Evolutionary conservation across 2,888 invertebrate genomes (phyloP).

Genomic region (Neuroscelio doddi): DNA sequence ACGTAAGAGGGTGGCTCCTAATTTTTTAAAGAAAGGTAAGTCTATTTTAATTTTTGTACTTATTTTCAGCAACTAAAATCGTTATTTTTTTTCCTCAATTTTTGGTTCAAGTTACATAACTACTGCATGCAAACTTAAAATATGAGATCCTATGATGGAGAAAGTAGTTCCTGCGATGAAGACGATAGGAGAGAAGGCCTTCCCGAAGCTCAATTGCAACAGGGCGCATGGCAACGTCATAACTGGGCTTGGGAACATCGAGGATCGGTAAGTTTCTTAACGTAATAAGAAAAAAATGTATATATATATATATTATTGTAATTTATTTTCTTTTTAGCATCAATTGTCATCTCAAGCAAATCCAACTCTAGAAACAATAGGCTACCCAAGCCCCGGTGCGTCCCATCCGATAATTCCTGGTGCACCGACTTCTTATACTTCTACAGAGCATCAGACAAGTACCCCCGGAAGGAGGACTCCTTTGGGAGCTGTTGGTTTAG

Average conservation of each 20-base stretch:
- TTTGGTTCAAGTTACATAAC: too few species aligned
- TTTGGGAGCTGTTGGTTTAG: conserved; percentile 86
- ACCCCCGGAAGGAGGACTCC: conserved; percentile 82
- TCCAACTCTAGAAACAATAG: conserved; percentile 59
- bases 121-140: conserved; percentile 3
- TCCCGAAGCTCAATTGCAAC: conserved; percentile 63
- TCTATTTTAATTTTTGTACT: too few species aligned
- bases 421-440: conserved; percentile 71
- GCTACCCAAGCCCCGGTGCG: conserved; percentile 57
- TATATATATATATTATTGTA: too few species aligned
- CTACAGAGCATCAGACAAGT: conserved; percentile 72
- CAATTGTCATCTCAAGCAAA: conserved; percentile 61
- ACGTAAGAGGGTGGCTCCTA: too few species aligned
- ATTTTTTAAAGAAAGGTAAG: too few species aligned
- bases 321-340: conserved; percentile 62
- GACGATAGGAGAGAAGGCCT: conserved; percentile 66
- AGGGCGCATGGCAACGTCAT: conserved; percentile 65
- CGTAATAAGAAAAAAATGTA: neutral
- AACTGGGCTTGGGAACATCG: conserved; percentile 71
- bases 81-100: too few species aligned
- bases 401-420: conserved; percentile 64
- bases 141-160: conserved; percentile 70
- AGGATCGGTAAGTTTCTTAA: conserved; percentile 53
- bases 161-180: conserved; percentile 70
- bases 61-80: too few species aligned